phyloP scores from a whole-genome alignment of 2,797 vertebrate genomes.

The Eutrigla gurnardus region DNA sequence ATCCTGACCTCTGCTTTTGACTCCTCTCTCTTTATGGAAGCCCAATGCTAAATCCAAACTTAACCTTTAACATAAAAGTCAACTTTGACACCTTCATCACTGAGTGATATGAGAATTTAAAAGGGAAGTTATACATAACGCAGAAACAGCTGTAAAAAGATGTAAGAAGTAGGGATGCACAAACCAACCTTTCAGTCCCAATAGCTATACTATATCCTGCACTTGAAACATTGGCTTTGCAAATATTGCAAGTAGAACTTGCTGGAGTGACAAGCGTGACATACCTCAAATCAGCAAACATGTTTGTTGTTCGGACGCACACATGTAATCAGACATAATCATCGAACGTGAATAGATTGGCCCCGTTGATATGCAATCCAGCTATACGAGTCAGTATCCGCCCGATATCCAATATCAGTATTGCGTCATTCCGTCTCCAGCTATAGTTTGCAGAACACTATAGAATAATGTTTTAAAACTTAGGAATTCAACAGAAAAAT shows the following conservation, averaged over 20 bases:
- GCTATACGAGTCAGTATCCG: background rate
- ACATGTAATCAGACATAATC: no score
- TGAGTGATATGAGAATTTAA: no score
- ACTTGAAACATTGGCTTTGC: background rate
- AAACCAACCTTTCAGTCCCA: no score
- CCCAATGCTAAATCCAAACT: background rate
- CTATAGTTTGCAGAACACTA: background rate
- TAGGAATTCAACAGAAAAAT: background rate
- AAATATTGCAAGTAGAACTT: background rate
- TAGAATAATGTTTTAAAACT: no score
- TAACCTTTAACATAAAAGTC: background rate
- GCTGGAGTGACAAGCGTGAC: background rate
- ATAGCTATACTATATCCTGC: no score
- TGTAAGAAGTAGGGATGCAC: no score
- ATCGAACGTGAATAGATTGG: background rate
- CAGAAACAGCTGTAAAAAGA: no score
- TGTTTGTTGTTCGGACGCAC: background rate
- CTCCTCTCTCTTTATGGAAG: background rate
- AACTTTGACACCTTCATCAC: no score
- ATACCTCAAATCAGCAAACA: background rate
- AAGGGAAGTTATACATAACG: no score
- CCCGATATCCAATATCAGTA: background rate
- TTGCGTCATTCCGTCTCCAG: background rate
- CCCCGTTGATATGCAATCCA: background rate
- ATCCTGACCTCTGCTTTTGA: background rate